A percentile compares a stretch with the other conserved stretches of the same genome.
These are phyloP conservation scores for Vidua chalybeata DNA, from an alignment of 2,113 vertebrate species.

Conservation along the genomic window DNA sequence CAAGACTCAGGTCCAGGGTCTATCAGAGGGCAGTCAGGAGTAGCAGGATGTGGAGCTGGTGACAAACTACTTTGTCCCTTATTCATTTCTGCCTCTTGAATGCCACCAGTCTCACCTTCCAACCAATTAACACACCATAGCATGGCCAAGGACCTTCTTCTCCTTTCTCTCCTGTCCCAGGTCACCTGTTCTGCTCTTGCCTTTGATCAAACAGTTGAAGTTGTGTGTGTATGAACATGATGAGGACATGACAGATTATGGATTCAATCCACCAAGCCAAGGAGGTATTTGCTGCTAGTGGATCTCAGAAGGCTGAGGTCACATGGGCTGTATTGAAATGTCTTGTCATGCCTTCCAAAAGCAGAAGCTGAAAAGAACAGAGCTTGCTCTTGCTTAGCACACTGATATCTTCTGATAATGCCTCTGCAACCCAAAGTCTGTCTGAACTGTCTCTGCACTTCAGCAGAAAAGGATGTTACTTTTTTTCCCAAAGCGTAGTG, in stretches of 20 bases:
- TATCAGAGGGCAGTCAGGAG: background rate
- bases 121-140: background rate
- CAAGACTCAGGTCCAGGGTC: background rate
- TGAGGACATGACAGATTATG: background rate
- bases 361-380: background rate
- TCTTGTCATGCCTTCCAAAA: background rate
- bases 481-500: background rate
- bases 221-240: accelerated
- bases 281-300: background rate
- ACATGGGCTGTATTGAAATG: background rate
- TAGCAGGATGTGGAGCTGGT: background rate
- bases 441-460: background rate
- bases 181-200: background rate
- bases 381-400: background rate
- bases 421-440: background rate
- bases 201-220: background rate
- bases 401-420: background rate
- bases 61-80: background rate
- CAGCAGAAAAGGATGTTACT: background rate
- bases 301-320: background rate
- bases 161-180: background rate
- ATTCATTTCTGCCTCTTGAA: background rate
- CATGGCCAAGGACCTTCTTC: background rate
- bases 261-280: accelerated
- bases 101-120: background rate